Percentiles rank a stretch among this genome's conserved stretches.
Evolutionary conservation across 1,140 invertebrate genomes (phyloP).

Genomic region (Panulirus ornatus): DNA sequence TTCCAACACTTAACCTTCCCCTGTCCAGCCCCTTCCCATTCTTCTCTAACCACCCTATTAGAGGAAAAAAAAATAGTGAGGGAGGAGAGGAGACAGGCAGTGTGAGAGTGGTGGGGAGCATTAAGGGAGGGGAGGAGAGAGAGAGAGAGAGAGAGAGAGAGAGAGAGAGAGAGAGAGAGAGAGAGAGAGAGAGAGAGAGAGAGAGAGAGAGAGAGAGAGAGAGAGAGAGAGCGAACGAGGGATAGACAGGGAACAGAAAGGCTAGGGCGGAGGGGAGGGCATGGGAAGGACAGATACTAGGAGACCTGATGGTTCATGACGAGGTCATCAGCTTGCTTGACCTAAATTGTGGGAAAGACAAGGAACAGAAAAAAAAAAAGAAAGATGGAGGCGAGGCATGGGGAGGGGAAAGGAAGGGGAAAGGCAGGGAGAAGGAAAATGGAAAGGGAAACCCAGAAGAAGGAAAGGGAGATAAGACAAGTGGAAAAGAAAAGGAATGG

Average conservation of each 20-base stretch:
- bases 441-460: not conserved
- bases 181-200: constrained; percentile 3
- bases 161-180: constrained; percentile 8
- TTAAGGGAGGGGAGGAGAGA: too few relatives aligned
- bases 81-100: too few relatives aligned
- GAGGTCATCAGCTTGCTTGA: too few relatives aligned
- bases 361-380: not conserved
- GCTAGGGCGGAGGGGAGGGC: not conserved
- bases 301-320: too few relatives aligned
- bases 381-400: not conserved
- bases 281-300: too few relatives aligned
- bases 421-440: not conserved
- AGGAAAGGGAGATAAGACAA: not conserved
- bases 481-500: not conserved
- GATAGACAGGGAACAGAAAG: not conserved
- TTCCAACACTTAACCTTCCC: too few relatives aligned
- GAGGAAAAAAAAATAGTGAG: too few relatives aligned
- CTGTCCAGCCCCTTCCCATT: too few relatives aligned
- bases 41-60: not conserved
- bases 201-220: constrained; percentile 2
- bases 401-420: not conserved
- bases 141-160: not conserved
- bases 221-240: too few relatives aligned
- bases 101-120: too few relatives aligned
- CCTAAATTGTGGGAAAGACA: not conserved